Percentiles rank a stretch among this genome's conserved stretches.
These are phyloP conservation scores for Cephus cinctus DNA, from an alignment of 1,140 invertebrate species.

Conservation along the genomic window DNA sequence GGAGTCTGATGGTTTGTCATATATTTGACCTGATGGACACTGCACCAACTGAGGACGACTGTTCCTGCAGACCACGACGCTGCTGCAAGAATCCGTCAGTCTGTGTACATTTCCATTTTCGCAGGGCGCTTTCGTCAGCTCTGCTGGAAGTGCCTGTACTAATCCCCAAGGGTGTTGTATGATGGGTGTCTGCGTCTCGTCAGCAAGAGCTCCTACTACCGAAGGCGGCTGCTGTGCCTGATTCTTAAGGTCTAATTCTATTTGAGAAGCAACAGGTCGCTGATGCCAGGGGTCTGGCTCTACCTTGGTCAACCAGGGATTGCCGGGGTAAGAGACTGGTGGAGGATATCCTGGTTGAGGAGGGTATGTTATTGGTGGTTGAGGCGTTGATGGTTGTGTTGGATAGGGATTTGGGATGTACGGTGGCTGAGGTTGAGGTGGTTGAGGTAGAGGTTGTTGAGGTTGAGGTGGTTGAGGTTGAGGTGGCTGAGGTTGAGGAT, in stretches of 20 bases:
- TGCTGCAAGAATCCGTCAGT: conserved; percentile 38
- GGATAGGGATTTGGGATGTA: conserved; percentile 12
- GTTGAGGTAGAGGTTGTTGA: conserved; percentile 5
- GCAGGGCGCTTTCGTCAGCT: conserved; percentile 31
- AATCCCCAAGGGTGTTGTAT: conserved; percentile 30
- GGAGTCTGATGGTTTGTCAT: conserved; percentile 36
- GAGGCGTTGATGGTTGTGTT: conserved; percentile 10
- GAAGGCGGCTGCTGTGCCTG: not conserved
- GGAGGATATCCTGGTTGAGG: conserved; percentile 14
- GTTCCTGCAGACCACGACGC: conserved; percentile 41
- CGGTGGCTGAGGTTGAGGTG: conserved; percentile 2
- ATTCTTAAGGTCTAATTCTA: conserved; percentile 18
- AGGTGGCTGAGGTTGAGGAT: conserved; percentile 5
- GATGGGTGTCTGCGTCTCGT: conserved; percentile 12
- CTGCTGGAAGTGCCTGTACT: conserved; percentile 28
- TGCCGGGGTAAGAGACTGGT: conserved; percentile 13
- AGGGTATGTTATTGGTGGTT: conserved; percentile 11
- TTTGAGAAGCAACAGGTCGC: conserved; percentile 2
- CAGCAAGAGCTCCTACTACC: not conserved
- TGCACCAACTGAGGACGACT: conserved; percentile 34
- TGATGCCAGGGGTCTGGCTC: conserved; percentile 22
- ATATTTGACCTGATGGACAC: conserved; percentile 35
- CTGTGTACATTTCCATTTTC: conserved; percentile 36
- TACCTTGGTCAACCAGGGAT: conserved; percentile 14
- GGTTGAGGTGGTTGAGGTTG: not conserved